Base-by-base conservation (phyloP, 1,140 invertebrate species). In the Hyles euphorbiae region DNA sequence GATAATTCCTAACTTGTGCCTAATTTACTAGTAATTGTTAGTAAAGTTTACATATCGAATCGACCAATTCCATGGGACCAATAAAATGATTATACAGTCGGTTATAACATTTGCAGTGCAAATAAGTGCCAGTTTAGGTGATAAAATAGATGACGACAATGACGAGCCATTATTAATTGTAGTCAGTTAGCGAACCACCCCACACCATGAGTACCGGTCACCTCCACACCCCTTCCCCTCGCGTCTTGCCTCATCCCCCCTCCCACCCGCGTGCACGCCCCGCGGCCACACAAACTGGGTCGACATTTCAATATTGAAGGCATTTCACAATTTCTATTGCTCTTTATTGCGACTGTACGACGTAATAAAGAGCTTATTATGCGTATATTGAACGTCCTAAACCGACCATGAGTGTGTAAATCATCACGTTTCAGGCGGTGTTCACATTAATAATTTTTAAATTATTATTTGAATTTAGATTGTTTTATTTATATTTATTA, bases 261-360 rank as follows among this genome's bases (percentile, higher is more conserved):
- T 62, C 40, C 44, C 53, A 36, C 56, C 40, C 22, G 34, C 61
- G 60, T 43, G 48, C 46, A 54, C 34, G 43, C 55, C 65, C 72
- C 65, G 60, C 70, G 64, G 64, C 63, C 65, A 61, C 70, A 63
- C 63, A 72, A 83, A 79, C 76, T 81, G 65, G 81, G 78, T 78
- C 81, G 78, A 78, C 79, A 78, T 83, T 84, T 81, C 81, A 83
- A 86, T 84, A 81, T 81, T 72, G 76, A 78, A 81, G 76, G 73
- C 79, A 80, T 86, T 86, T 80, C 76, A 83, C 75, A 77, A 81
- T 81, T 81, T 81, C 74, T 71, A 78, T 79, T 76, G 75, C 74
- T 74, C 70, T 76, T 82, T 78, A 79, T 71, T 69, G 73, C 65
- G 63, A 71, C 68, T 72, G 72, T 74, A 78, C 76, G 73, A 74